phyloP scores from a whole-genome alignment of 2,888 invertebrate species.

The Sphaerophoria taeniata region DNA sequence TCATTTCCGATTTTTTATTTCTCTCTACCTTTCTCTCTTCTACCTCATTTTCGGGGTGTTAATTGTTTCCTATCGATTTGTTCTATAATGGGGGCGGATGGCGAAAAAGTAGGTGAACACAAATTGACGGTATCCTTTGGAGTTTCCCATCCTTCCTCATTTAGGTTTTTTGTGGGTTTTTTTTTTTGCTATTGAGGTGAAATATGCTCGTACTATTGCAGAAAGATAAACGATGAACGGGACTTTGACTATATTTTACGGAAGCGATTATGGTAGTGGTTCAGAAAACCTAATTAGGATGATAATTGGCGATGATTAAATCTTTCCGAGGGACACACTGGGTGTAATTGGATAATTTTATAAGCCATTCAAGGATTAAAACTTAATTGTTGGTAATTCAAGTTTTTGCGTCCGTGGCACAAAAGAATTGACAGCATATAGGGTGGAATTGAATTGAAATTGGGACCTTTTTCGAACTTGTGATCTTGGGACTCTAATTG shows the following conservation, averaged over 20 bases:
- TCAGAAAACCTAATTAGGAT: slow-evolving; percentile 55
- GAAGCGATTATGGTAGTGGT: slow-evolving; percentile 69
- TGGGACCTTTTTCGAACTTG: neutral
- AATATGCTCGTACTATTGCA: slow-evolving; percentile 31
- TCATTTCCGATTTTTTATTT: slow-evolving; percentile 10
- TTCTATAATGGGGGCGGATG: neutral
- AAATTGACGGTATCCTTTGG: slow-evolving; percentile 67
- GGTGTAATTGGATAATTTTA: slow-evolving; percentile 65
- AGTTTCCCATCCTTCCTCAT: slow-evolving; percentile 38
- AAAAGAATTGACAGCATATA: neutral
- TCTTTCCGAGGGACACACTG: slow-evolving; percentile 23
- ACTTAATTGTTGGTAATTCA: slow-evolving; percentile 14
- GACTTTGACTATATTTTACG: slow-evolving; percentile 41
- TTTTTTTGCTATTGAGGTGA: slow-evolving; percentile 23
- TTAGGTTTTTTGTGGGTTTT: slow-evolving; percentile 2
- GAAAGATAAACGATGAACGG: slow-evolving; percentile 54
- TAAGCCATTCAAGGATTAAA: slow-evolving; percentile 43
- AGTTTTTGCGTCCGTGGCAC: neutral
- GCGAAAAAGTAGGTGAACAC: neutral
- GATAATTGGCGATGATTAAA: slow-evolving; percentile 71
- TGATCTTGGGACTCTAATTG: neutral
- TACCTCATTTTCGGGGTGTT: slow-evolving; percentile 21
- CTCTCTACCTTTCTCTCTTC: neutral
- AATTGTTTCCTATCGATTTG: slow-evolving; percentile 65
- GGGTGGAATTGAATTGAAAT: no score